Conservation (phyloP, 1,140 invertebrate genomes). For the Aradophagus sp. region DNA sequence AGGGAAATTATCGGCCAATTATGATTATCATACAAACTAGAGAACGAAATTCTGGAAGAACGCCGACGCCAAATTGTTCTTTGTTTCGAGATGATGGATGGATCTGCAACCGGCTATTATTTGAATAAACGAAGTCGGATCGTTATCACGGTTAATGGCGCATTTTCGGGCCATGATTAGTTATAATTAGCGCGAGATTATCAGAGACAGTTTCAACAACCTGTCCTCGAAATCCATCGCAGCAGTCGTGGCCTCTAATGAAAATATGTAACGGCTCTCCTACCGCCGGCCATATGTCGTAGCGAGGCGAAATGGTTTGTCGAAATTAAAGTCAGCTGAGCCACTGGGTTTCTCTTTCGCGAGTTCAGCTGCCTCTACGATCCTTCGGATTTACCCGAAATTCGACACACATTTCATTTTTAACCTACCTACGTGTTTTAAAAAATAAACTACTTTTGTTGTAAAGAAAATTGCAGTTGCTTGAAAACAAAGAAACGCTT, state of each 20-base stretch:
- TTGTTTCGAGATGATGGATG: constrained; percentile 25
- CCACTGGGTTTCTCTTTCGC: constrained; percentile 61
- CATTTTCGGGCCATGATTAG: constrained; percentile 25
- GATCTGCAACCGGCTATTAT: constrained; percentile 25
- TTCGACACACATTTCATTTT: constrained; percentile 21
- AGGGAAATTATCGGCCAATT: too few relatives aligned
- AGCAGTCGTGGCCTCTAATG: constrained; percentile 73
- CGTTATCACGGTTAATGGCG: constrained; percentile 29
- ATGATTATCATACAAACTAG: too few relatives aligned
- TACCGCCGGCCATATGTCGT: constrained; percentile 73
- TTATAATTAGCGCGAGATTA: constrained; percentile 49
- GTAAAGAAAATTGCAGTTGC: too few relatives aligned
- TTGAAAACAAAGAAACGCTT: too few relatives aligned
- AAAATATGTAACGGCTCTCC: constrained; percentile 73
- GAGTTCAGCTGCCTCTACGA: constrained; percentile 40
- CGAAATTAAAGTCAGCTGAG: constrained; percentile 74
- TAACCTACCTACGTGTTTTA: too few relatives aligned
- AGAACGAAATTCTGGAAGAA: too few relatives aligned
- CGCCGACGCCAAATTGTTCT: too few relatives aligned
- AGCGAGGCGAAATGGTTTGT: constrained; percentile 63
- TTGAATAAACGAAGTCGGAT: constrained; percentile 29
- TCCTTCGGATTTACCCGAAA: constrained; percentile 22
- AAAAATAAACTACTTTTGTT: too few relatives aligned
- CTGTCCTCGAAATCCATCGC: constrained; percentile 68
- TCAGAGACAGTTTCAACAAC: constrained; percentile 64